Conservation (phyloP, 2,888 invertebrate species). For the Agrochola lychnidis region DNA sequence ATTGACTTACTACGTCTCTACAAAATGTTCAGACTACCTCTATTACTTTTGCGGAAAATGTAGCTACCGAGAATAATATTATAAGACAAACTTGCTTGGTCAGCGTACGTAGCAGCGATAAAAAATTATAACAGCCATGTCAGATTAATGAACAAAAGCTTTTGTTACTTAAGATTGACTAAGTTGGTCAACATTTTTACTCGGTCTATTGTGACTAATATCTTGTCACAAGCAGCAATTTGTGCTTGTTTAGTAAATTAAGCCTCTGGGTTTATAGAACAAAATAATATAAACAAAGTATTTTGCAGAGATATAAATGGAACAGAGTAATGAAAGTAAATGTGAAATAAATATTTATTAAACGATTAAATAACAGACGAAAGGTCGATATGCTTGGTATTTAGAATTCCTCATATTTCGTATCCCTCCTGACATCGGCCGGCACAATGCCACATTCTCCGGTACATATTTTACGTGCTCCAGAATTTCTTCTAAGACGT, state of each 20-base stretch:
- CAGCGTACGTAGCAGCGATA: constrained; percentile 30
- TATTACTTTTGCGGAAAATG: constrained; percentile 30
- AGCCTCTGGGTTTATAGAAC: constrained; percentile 1
- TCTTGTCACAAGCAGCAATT: constrained; percentile 43
- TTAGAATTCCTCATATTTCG: constrained; percentile 50
- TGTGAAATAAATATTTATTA: constrained; percentile 13
- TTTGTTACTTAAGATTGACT: constrained; percentile 54
- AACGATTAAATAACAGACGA: constrained; percentile 35
- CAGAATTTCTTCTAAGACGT: constrained; percentile 59
- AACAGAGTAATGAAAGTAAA: background rate
- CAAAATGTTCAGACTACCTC: constrained; percentile 2
- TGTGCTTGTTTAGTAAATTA: constrained; percentile 45
- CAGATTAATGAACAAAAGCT: constrained; percentile 52
- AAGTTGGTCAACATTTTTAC: constrained; percentile 53
- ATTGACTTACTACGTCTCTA: constrained; percentile 22
- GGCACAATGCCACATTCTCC: constrained; percentile 61
- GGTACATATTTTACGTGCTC: constrained; percentile 64
- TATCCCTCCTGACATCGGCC: constrained; percentile 46
- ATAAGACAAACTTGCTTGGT: constrained; percentile 40
- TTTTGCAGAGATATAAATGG: background rate
- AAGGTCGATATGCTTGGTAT: constrained; percentile 50
- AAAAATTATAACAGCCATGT: constrained; percentile 52
- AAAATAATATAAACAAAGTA: background rate
- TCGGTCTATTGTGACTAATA: constrained; percentile 42
- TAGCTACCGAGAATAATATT: constrained; percentile 5